Base-by-base conservation (phyloP, 1,140 invertebrate genomes). In the Lordiphosa clarofinis region DNA sequence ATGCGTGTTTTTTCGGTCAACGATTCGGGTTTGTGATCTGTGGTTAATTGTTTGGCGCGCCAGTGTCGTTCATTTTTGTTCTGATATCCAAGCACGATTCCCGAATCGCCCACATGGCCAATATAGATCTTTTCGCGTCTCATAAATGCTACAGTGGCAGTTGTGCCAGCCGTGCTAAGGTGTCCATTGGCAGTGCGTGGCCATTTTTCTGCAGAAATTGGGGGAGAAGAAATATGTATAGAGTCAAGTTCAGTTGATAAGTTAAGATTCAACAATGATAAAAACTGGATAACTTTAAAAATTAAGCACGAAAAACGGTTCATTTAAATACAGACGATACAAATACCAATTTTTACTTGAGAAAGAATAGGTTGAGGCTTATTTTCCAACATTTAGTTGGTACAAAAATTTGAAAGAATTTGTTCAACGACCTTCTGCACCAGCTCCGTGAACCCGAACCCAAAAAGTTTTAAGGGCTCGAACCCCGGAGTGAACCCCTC, bases 51-150 rank as follows among this genome's bases (percentile, higher is more conserved):
- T 86, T 92, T 93, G 0, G 95, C 94, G 49, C 92, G 91, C 96
- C 96, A 97, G 63, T 93, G 91, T 10, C 91, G 90, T 66, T 92
- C 92, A 46, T 91, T 91, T 48, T 93, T 92, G 60, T 93, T 92
- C 87, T 95, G 94, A 86, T 94, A 94, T 21, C 97, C 97, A 38
- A 99, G 90, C 15, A 98, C 94, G 78, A 99, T 97, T 10, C 94
- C 96, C 0, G 97, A 99, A 90, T 99, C 98, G 12, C 98, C 98
- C 28, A 99, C 98, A 92, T 99, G 98, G 11, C 97, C 98, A 49
- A 98, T 95, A 87, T 99, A 99, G 55, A 99, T 94, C 90, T 99
- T 99, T 11, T 96, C 95, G 73, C 95, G 92, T 61, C 96, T 92
- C 76, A 99, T 97, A 88, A 99, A 98, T 1, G 96, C 96, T 56